A percentile compares a stretch with the other conserved stretches of the same genome.
These are phyloP conservation scores for Hydrozoanthus gracilis DNA, from an alignment of 92 coral and sea anemone species.

Conservation along the genomic window DNA sequence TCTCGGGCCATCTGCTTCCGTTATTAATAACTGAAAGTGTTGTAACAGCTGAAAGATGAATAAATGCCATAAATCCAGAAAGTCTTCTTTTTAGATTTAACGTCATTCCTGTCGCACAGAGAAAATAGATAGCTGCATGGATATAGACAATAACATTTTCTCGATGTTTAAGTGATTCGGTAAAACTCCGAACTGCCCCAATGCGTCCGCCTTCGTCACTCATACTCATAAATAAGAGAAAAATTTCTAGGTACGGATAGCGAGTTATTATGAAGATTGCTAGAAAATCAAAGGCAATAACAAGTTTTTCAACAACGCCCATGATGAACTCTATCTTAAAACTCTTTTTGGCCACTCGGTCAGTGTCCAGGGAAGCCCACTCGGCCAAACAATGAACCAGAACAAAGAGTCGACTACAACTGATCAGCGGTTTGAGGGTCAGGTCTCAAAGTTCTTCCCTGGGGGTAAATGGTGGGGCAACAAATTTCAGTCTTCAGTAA, in stretches of 20 bases:
- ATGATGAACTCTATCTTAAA: conserved; percentile 37
- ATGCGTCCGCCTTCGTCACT: conserved; percentile 59
- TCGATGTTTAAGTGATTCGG: conserved; percentile 59
- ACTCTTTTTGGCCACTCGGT: no score
- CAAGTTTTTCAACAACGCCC: conserved; percentile 77
- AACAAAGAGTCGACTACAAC: neutral
- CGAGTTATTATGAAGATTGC: conserved; percentile 91
- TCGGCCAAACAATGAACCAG: no score
- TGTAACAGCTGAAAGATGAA: conserved; percentile 74
- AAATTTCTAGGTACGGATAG: conserved; percentile 87
- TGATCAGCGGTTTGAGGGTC: conserved; percentile 4
- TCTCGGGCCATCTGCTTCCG: conserved; percentile 74
- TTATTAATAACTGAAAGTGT: conserved; percentile 61
- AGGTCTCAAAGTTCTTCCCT: neutral
- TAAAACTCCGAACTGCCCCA: conserved; percentile 51
- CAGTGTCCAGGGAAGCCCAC: no score
- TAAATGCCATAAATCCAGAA: conserved; percentile 81
- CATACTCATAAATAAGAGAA: conserved; percentile 74
- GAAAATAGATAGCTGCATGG: conserved; percentile 81
- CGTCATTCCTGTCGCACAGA: conserved; percentile 97
- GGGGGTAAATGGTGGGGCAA: neutral
- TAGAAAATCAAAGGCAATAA: conserved; percentile 72
- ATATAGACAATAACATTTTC: conserved; percentile 74
- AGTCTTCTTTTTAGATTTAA: conserved; percentile 80
- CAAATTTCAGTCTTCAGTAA: neutral